Conservation (phyloP, 2,113 vertebrate genomes). For the Dendrocopos noguchii region DNA sequence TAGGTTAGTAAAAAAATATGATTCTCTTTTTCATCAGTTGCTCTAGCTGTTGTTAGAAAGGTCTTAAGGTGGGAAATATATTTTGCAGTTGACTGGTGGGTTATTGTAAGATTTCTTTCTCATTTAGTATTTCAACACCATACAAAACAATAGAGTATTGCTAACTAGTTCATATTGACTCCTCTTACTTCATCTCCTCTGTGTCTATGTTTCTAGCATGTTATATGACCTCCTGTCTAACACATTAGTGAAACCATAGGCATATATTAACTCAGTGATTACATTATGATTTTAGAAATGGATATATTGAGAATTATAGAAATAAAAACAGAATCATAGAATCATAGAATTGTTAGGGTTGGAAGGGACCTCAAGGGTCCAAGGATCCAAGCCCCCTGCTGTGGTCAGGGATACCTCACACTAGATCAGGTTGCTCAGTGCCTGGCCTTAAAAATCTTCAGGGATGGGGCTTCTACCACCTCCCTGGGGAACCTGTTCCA, state of each 20-base stretch:
- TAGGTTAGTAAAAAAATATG: background rate
- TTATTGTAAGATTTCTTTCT: background rate
- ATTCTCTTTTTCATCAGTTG: background rate
- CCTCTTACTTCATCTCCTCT: background rate
- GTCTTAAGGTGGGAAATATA: background rate
- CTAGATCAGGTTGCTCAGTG: no score
- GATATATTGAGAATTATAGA: background rate
- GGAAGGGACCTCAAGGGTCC: no score
- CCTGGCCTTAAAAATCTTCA: no score
- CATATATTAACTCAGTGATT: background rate
- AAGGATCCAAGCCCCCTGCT: no score
- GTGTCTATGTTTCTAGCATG: background rate
- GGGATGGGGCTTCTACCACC: no score
- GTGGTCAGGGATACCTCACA: no score
- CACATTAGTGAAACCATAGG: background rate
- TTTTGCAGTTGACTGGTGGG: background rate
- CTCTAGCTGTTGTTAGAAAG: background rate
- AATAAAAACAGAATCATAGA: background rate
- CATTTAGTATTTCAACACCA: background rate
- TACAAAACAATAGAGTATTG: background rate
- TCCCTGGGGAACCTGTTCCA: no score
- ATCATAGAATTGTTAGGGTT: no score
- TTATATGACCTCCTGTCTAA: background rate
- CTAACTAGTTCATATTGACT: background rate
- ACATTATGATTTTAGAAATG: background rate